phyloP scores from a whole-genome alignment of 2,113 vertebrate genomes.

The Myrmophylax atrothorax region DNA sequence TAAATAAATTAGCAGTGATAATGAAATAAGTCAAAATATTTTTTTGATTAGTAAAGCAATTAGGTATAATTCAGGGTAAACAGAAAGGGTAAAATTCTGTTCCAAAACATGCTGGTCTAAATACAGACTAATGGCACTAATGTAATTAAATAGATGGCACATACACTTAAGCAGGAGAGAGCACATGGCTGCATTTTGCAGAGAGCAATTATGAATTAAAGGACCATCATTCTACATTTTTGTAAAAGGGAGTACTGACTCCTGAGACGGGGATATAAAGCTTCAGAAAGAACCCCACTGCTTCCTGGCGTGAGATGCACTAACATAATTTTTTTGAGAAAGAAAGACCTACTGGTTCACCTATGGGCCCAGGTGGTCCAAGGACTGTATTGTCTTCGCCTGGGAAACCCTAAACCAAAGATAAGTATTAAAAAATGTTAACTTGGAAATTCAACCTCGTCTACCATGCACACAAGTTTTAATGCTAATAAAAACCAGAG shows the following conservation, averaged over 20 bases:
- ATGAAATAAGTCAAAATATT: background rate
- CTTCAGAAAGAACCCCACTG: background rate
- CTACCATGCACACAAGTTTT: background rate
- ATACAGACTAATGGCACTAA: background rate
- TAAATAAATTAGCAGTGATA: background rate
- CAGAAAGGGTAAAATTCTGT: background rate
- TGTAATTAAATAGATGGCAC: background rate
- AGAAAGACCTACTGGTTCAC: slow-evolving; percentile 99
- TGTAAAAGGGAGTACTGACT: background rate
- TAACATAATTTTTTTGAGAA: slow-evolving; percentile 74
- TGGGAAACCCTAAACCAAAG: slow-evolving; percentile 86
- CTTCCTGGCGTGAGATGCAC: slow-evolving; percentile 3
- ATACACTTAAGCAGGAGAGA: background rate
- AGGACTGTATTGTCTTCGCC: slow-evolving; percentile 88
- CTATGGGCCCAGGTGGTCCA: slow-evolving; percentile 93
- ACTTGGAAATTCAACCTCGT: background rate
- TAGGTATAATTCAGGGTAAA: background rate
- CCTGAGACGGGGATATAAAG: background rate
- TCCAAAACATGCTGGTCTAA: background rate
- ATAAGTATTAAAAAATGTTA: slow-evolving; percentile 9
- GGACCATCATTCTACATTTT: background rate
- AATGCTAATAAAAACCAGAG: background rate
- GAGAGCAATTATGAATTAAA: background rate
- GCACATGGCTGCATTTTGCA: background rate
- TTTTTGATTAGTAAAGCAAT: background rate